Conservation (phyloP, 2,888 invertebrate species). For the Aethes cnicana region DNA sequence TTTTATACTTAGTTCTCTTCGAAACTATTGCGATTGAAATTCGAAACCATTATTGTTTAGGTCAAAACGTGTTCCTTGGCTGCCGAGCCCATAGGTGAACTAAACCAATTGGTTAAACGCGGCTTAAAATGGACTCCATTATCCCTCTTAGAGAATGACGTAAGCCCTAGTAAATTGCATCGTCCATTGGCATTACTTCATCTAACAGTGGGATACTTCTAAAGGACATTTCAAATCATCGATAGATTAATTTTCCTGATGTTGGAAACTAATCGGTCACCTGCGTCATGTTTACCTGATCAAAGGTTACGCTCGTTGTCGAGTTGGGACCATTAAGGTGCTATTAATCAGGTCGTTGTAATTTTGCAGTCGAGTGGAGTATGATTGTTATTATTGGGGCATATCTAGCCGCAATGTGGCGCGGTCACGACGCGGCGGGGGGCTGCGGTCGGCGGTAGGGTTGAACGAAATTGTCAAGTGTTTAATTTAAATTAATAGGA, state of each 20-base stretch:
- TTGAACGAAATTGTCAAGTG: neutral
- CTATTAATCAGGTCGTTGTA: constrained; percentile 26
- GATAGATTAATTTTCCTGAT: constrained; percentile 38
- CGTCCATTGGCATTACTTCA: constrained; percentile 54
- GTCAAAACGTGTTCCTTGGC: constrained; percentile 64
- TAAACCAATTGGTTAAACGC: constrained; percentile 63
- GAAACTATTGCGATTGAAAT: constrained; percentile 32
- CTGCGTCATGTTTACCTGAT: constrained; percentile 15
- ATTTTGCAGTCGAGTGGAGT: constrained; percentile 31
- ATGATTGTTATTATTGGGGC: constrained; percentile 58
- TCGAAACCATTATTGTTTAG: constrained; percentile 42
- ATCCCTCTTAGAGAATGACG: constrained; percentile 61
- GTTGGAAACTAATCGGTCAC: constrained; percentile 36
- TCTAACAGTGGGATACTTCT: constrained; percentile 56
- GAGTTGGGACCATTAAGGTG: constrained; percentile 7
- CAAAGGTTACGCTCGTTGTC: constrained; percentile 2
- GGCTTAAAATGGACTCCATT: constrained; percentile 70
- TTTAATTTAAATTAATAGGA: too few species aligned
- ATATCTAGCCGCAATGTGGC: constrained; percentile 51
- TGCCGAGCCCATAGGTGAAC: constrained; percentile 61
- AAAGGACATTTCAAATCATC: constrained; percentile 54
- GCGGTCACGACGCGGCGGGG: constrained; percentile 50
- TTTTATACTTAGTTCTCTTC: constrained; percentile 67
- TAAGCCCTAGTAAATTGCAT: constrained; percentile 57
- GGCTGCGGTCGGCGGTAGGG: constrained; percentile 1